Conservation (phyloP, 2,888 invertebrate genomes). For the Pyrrhosoma nymphula region DNA sequence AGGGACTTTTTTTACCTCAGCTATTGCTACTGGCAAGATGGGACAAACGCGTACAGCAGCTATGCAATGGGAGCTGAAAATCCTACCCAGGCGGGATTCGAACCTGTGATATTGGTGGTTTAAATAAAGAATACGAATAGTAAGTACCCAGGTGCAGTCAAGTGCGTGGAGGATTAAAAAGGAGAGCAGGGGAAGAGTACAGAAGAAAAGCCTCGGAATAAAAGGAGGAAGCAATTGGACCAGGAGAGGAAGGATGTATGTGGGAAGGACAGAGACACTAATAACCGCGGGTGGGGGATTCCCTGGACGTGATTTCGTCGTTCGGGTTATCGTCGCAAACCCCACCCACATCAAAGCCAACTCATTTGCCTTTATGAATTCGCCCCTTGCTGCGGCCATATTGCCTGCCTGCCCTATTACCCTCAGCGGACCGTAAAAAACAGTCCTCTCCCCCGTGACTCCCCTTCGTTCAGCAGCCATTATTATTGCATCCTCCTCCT, state of each 20-base stretch:
- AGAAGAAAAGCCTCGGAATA: too few relatives aligned
- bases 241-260: too few relatives aligned
- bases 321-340: conserved; percentile 8
- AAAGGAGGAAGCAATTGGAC: too few relatives aligned
- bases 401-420: conserved; percentile 48
- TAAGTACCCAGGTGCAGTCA: too few relatives aligned
- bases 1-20: too few relatives aligned
- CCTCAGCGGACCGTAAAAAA: conserved; percentile 42
- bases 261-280: not conserved
- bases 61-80: too few relatives aligned
- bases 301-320: conserved; percentile 28
- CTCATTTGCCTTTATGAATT: conserved; percentile 45
- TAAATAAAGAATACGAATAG: too few relatives aligned
- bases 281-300: not conserved
- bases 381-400: conserved; percentile 23
- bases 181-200: not conserved
- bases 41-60: too few relatives aligned
- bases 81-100: too few relatives aligned
- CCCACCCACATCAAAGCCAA: conserved; percentile 40
- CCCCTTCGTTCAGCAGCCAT: not conserved
- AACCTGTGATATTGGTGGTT: too few relatives aligned
- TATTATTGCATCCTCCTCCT: not conserved
- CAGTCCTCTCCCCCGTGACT: not conserved
- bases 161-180: too few relatives aligned
- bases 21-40: too few relatives aligned